Evolutionary conservation across 2,888 invertebrate species (phyloP).

Genomic region (Lottia scabra): DNA sequence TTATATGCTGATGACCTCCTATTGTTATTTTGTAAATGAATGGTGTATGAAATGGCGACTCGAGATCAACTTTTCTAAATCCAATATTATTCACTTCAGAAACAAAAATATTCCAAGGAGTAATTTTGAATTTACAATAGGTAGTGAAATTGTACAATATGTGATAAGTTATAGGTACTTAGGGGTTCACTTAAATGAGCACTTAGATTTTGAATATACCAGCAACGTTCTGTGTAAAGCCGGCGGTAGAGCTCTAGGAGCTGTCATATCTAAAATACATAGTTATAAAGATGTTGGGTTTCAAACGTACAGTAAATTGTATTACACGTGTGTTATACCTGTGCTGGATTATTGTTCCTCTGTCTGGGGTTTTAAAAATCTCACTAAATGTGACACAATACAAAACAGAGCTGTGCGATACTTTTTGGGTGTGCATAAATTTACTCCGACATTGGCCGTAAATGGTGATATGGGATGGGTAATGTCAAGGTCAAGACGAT

Average conservation of each 20-base stretch:
- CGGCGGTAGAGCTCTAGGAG: no score
- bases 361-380: background rate
- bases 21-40: background rate
- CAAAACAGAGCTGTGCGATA: no score
- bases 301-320: background rate
- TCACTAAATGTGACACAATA: background rate
- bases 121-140: background rate
- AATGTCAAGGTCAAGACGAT: no score
- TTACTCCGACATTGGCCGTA: no score
- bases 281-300: background rate
- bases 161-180: background rate
- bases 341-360: background rate
- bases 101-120: background rate
- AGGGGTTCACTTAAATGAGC: background rate
- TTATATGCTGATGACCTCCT: no score
- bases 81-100: background rate
- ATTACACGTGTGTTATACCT: background rate
- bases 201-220: background rate
- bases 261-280: no score
- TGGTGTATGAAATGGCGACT: background rate
- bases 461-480: no score
- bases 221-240: no score
- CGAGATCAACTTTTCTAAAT: background rate
- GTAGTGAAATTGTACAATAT: background rate
- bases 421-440: no score